Percentiles rank a stretch among this genome's conserved stretches.
Evolutionary conservation across 1,140 invertebrate genomes (phyloP).

Genomic region (Diabrotica undecimpunctata): DNA sequence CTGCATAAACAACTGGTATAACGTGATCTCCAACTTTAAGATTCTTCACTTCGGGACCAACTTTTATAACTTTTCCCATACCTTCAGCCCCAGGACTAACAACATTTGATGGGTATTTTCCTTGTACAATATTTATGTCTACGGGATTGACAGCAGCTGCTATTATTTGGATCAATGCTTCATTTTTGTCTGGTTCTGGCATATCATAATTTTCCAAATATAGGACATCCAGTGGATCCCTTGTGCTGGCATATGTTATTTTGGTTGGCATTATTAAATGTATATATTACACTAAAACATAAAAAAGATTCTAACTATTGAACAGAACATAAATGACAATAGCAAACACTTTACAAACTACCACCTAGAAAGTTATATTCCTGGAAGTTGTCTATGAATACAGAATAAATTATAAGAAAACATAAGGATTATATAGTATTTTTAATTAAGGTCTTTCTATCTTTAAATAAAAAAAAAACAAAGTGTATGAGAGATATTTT

Average conservation of each 20-base stretch:
- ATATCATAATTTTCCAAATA: conserved; percentile 54
- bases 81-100: conserved; percentile 90
- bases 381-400: too few species aligned
- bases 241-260: conserved; percentile 65
- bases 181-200: conserved; percentile 49
- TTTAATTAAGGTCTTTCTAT: too few species aligned
- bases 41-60: conserved; percentile 62
- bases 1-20: conserved; percentile 62
- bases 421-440: too few species aligned
- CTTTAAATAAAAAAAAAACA: too few species aligned
- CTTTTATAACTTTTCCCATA: conserved; percentile 75
- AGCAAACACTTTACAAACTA: neutral
- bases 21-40: conserved; percentile 77
- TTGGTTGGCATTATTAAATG: conserved; percentile 32
- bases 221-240: conserved; percentile 70
- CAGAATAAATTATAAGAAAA: too few species aligned
- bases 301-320: conserved; percentile 35
- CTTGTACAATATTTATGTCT: conserved; percentile 98
- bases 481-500: too few species aligned
- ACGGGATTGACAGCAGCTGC: conserved; percentile 93
- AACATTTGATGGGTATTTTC: conserved; percentile 86
- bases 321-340: conserved; percentile 26
- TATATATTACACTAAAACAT: conserved; percentile 35
- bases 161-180: conserved; percentile 81
- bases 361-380: too few species aligned